These are phyloP conservation scores for Chitala chitala DNA, from an alignment of 2,113 vertebrate species.

Conservation along the genomic window DNA sequence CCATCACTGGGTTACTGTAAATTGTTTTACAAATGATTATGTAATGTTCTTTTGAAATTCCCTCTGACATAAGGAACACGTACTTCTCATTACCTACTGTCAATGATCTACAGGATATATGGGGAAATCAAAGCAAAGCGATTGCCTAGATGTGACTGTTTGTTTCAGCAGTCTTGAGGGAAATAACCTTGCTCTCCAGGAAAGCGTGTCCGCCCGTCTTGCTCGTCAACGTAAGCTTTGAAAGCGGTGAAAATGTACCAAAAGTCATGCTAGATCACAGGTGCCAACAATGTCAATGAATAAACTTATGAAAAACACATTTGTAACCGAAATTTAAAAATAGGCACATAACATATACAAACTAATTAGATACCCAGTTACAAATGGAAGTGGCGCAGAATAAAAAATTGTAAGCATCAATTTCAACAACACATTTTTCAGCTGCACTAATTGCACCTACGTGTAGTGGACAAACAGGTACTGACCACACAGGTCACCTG, in stretches of 20 bases:
- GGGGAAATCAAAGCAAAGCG: not conserved
- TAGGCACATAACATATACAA: constrained; percentile 17
- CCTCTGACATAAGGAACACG: not conserved
- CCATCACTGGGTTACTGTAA: not conserved
- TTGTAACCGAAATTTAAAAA: not conserved
- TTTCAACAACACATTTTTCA: constrained; percentile 33
- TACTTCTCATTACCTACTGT: no score
- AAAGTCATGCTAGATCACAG: not conserved
- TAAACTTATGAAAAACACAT: not conserved
- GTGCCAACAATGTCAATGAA: not conserved
- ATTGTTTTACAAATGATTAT: not conserved
- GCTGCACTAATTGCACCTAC: constrained; percentile 5
- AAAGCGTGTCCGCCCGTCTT: not conserved
- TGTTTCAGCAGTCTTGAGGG: not conserved
- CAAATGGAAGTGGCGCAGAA: constrained; percentile 22
- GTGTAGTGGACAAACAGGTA: constrained; percentile 2
- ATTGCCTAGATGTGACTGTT: not conserved
- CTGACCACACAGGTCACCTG: not conserved
- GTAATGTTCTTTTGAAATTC: not conserved
- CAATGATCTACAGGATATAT: not conserved
- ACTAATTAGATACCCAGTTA: no score
- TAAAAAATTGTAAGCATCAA: constrained; percentile 44
- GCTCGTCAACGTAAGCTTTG: not conserved
- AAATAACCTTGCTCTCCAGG: not conserved
- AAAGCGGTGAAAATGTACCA: no score